Evolutionary conservation across 2,113 vertebrate genomes (phyloP).

Genomic region (Salvelinus namaycush): DNA sequence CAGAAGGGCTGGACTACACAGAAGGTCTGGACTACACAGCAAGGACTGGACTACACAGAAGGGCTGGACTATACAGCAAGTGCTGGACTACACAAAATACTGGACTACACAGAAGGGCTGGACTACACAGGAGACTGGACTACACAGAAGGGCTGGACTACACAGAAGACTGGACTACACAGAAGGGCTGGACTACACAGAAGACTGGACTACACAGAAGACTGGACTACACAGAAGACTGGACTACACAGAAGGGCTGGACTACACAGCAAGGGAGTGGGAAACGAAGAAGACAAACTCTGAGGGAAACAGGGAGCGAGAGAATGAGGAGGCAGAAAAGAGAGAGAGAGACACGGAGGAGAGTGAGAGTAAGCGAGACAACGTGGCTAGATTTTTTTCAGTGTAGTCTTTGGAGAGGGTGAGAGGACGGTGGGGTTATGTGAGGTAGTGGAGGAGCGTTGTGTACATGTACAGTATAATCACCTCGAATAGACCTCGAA

Average conservation of each 20-base stretch:
- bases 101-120: too few species aligned
- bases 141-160: too few species aligned
- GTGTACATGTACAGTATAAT: conserved; percentile 19
- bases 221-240: background rate
- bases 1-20: background rate
- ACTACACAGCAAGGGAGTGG: conserved; percentile 6
- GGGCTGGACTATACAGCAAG: background rate
- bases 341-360: background rate
- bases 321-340: conserved; percentile 11
- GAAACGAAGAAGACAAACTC: conserved; percentile 1
- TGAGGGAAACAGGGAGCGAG: background rate
- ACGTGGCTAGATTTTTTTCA: conserved; percentile 75
- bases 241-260: background rate
- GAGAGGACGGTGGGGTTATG: conserved; percentile 59
- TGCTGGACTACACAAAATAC: too few species aligned
- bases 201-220: too few species aligned
- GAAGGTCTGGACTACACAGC: too few species aligned
- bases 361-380: conserved; percentile 58
- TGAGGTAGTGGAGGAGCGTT: conserved; percentile 57
- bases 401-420: conserved; percentile 47
- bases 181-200: too few species aligned
- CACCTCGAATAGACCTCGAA: background rate
- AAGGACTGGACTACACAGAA: background rate
- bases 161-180: too few species aligned
- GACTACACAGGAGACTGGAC: too few species aligned